These are phyloP conservation scores for Sphyrna mokarran DNA, from an alignment of 2,113 vertebrate species.

Conservation along the genomic window DNA sequence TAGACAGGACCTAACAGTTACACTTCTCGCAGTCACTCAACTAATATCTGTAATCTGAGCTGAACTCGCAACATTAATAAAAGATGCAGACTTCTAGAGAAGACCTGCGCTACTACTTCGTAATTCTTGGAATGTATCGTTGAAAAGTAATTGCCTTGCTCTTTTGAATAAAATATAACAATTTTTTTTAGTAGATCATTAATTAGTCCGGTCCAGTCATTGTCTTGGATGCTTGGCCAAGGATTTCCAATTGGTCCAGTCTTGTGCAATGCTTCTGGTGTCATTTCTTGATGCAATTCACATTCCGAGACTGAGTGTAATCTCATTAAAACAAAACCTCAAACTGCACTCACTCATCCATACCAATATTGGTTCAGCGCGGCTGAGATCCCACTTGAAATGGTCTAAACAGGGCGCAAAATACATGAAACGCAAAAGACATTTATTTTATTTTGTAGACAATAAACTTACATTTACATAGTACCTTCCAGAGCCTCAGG, in stretches of 20 bases:
- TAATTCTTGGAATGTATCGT: not conserved
- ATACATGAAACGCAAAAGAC: not conserved
- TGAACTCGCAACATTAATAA: too few relatives aligned
- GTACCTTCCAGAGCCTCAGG: not conserved
- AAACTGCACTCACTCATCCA: not conserved
- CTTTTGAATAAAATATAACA: not conserved
- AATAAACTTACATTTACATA: not conserved
- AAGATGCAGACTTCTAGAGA: not conserved
- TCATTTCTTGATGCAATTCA: not conserved
- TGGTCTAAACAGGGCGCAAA: not conserved
- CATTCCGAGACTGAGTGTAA: not conserved
- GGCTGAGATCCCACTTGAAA: not conserved
- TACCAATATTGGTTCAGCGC: not conserved
- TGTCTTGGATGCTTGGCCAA: not conserved
- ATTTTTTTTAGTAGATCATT: not conserved
- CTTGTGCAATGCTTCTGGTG: not conserved
- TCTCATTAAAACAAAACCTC: not conserved
- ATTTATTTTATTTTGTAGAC: not conserved
- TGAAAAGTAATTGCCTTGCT: not conserved
- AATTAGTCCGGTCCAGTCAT: not conserved
- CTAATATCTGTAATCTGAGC: not conserved
- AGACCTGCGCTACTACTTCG: not conserved
- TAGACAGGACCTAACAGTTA: not conserved
- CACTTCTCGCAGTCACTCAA: not conserved
- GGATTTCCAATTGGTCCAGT: not conserved